Evolutionary conservation across 2,888 invertebrate species (phyloP).

Genomic region (Drosophila sordidapex): DNA sequence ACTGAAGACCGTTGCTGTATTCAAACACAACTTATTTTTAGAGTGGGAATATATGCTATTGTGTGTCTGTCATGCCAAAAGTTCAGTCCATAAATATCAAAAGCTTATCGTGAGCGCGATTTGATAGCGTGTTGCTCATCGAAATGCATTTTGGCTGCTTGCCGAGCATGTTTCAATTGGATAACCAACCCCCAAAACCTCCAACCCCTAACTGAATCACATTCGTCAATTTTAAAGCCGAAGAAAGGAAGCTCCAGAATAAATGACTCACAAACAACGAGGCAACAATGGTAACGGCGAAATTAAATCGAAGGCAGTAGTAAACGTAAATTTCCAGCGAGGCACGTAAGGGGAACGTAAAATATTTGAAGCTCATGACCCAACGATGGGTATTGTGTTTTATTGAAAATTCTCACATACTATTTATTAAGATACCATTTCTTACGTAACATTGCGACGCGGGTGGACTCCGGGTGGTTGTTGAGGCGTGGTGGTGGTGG

Average conservation of each 20-base stretch:
- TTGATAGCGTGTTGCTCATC: slow-evolving; percentile 58
- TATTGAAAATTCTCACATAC: slow-evolving; percentile 67
- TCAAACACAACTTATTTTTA: neutral
- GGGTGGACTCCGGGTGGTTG: slow-evolving; percentile 12
- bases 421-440: slow-evolving; percentile 53
- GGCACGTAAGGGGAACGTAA: slow-evolving; percentile 71
- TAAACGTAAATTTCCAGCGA: slow-evolving; percentile 52
- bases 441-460: slow-evolving; percentile 51
- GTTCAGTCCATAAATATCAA: slow-evolving; percentile 58
- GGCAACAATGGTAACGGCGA: slow-evolving; percentile 7
- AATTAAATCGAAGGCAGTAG: slow-evolving; percentile 47
- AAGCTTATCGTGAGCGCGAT: slow-evolving; percentile 63
- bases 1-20: neutral
- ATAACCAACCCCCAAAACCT: slow-evolving; percentile 8
- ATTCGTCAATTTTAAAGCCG: slow-evolving; percentile 75
- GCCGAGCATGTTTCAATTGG: slow-evolving; percentile 39
- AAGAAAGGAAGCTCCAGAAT: slow-evolving; percentile 16
- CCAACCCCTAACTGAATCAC: slow-evolving; percentile 17
- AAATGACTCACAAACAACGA: neutral
- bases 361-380: slow-evolving; percentile 53
- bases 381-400: slow-evolving; percentile 53
- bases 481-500: slow-evolving; percentile 7
- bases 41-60: neutral
- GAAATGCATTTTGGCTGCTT: slow-evolving; percentile 61
- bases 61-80: slow-evolving; percentile 1